These are phyloP conservation scores for Peromyscus maniculatus DNA, from an alignment of 2,113 vertebrate species.

Conservation along the genomic window DNA sequence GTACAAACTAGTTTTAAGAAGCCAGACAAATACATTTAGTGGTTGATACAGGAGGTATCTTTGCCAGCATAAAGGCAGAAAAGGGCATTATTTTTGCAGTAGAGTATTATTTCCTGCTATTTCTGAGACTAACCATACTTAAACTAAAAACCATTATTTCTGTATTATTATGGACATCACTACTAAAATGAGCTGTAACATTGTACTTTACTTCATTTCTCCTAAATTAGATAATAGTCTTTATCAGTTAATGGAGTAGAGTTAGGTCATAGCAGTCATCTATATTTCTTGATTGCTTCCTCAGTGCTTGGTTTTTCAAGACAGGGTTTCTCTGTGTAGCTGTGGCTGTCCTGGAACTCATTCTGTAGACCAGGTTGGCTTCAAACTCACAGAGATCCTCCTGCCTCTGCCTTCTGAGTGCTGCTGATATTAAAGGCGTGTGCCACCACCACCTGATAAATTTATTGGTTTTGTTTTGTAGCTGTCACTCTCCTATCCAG, in stretches of 20 bases:
- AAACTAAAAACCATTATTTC: background rate
- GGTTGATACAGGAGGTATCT: background rate
- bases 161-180: background rate
- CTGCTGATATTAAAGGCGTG: too few species aligned
- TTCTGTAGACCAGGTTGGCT: too few species aligned
- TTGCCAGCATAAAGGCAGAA: background rate
- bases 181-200: background rate
- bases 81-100: background rate
- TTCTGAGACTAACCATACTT: background rate
- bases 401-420: too few species aligned
- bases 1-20: background rate
- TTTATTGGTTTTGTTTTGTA: background rate
- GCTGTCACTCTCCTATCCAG: background rate
- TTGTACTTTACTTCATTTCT: background rate
- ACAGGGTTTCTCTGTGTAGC: too few species aligned
- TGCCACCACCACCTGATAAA: background rate
- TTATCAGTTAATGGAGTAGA: background rate
- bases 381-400: too few species aligned
- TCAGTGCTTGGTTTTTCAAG: too few species aligned
- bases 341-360: too few species aligned
- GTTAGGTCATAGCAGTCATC: background rate
- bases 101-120: background rate
- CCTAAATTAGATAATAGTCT: background rate
- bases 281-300: background rate
- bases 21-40: background rate